These are phyloP conservation scores for human (Homo sapiens) DNA, from an alignment of 2,113 vertebrate species.

Conservation along the genomic window DNA sequence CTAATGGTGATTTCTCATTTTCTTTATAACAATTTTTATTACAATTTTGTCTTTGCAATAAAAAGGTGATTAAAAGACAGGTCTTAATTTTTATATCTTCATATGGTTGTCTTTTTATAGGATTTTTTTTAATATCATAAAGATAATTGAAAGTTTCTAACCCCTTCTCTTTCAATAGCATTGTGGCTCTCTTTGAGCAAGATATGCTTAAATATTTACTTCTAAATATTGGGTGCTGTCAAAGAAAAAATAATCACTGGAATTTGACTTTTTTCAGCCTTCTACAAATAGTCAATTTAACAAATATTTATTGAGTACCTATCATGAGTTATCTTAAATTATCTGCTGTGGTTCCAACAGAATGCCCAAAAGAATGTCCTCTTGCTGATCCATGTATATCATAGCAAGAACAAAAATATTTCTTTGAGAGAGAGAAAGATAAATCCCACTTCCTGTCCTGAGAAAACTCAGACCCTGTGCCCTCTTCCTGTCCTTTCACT, in stretches of 20 bases:
- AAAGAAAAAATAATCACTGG: not conserved
- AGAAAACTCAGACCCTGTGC: not conserved
- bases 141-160: slow-evolving; percentile 2
- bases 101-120: not conserved
- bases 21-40: not conserved
- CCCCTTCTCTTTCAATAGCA: not conserved
- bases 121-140: not conserved
- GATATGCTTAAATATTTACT: slow-evolving; percentile 11
- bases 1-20: not conserved
- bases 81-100: not conserved
- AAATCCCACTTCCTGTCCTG: not conserved
- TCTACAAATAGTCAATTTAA: not conserved
- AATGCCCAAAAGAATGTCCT: not conserved
- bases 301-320: not conserved
- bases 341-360: not conserved
- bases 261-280: not conserved
- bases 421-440: not conserved
- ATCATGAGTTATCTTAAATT: not conserved
- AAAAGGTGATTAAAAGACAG: slow-evolving; percentile 16
- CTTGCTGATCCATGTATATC: not conserved
- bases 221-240: not conserved
- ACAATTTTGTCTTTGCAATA: not conserved
- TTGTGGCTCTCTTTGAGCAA: not conserved
- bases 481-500: not conserved
- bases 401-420: not conserved